phyloP scores from a whole-genome alignment of 2,888 invertebrate genomes.

The Vesta saturnalis region DNA sequence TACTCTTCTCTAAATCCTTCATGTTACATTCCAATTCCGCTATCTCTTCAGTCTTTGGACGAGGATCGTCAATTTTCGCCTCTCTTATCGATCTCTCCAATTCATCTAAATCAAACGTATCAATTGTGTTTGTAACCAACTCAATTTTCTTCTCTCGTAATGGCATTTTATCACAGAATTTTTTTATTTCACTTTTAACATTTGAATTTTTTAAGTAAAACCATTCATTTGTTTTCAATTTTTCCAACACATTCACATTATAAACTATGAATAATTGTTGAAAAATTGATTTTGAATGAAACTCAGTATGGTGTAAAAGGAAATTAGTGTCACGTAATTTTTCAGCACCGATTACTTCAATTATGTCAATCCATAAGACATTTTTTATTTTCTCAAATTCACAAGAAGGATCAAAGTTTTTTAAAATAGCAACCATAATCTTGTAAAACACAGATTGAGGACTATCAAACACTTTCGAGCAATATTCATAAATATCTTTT shows the following conservation, averaged over 20 bases:
- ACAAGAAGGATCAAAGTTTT: constrained; percentile 59
- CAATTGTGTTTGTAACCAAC: background rate
- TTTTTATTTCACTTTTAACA: constrained; percentile 60
- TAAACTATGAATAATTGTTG: constrained; percentile 65
- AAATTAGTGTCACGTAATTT: constrained; percentile 64
- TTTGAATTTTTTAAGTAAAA: constrained; percentile 64
- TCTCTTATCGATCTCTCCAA: constrained; percentile 25
- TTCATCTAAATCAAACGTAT: constrained; percentile 44
- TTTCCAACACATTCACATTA: constrained; percentile 64
- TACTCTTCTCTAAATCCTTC: constrained; percentile 57
- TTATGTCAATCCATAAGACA: constrained; percentile 66
- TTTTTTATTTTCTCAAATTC: constrained; percentile 62
- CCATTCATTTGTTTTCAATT: constrained; percentile 69
- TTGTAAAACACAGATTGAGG: constrained; percentile 65
- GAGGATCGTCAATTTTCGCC: constrained; percentile 8
- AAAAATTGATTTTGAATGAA: constrained; percentile 51
- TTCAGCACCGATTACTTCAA: constrained; percentile 67
- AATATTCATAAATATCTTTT: constrained; percentile 64
- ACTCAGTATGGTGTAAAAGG: constrained; percentile 47
- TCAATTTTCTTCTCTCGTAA: constrained; percentile 21
- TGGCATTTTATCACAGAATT: constrained; percentile 15
- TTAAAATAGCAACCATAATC: constrained; percentile 60
- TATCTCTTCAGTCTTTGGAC: constrained; percentile 44
- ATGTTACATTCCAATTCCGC: constrained; percentile 51
- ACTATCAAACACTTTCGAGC: constrained; percentile 64